phyloP scores from a whole-genome alignment of 2,113 vertebrate species.

The Pseudolaguvia tuberculata region DNA sequence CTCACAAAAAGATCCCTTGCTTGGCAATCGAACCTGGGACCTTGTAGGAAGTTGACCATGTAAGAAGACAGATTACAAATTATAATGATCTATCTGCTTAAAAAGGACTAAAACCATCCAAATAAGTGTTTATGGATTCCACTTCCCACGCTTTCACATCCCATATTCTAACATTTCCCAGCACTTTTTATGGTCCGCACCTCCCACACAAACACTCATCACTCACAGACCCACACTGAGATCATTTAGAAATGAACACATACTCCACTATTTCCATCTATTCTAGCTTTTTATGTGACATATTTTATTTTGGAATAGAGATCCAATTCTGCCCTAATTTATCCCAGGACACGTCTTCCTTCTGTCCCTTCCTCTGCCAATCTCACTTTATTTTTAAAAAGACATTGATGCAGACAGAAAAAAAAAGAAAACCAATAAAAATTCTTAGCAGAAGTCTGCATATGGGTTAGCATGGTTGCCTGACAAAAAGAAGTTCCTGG shows the following conservation, averaged over 20 bases:
- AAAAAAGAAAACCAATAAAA: neutral
- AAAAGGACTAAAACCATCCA: neutral
- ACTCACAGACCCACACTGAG: neutral
- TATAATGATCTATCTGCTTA: neutral
- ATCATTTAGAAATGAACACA: conserved; percentile 6
- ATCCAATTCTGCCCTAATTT: conserved; percentile 6
- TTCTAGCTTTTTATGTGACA: neutral
- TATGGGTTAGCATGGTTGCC: neutral
- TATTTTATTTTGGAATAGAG: neutral
- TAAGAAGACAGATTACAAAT: neutral
- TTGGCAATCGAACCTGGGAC: too few species aligned
- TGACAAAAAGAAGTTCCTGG: too few species aligned
- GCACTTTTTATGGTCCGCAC: neutral
- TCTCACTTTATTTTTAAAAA: neutral
- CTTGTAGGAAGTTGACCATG: too few species aligned
- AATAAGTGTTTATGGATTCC: neutral
- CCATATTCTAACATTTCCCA: neutral
- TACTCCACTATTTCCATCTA: neutral
- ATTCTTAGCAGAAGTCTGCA: neutral
- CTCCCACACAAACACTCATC: conserved; percentile 4
- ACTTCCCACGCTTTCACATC: neutral
- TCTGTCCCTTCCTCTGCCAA: neutral
- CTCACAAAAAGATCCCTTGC: too few species aligned
- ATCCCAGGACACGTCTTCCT: neutral
- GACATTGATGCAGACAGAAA: neutral